phyloP scores from a whole-genome alignment of 2,888 invertebrate genomes.

The Nephrocerus scutellatus region DNA sequence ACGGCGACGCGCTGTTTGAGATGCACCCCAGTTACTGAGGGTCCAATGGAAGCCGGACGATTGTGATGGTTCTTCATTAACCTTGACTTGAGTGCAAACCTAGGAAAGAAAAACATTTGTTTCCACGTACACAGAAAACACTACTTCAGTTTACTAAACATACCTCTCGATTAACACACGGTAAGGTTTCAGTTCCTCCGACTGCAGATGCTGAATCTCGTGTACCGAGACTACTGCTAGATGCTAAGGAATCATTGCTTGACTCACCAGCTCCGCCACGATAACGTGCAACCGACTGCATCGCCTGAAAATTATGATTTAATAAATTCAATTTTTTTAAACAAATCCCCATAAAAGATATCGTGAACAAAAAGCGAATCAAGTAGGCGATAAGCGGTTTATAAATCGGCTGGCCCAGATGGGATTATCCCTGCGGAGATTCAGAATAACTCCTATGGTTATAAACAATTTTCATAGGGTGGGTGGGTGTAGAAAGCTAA shows the following conservation, averaged over 20 bases:
- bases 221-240: conserved; percentile 46
- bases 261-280: conserved; percentile 50
- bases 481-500: too few species aligned
- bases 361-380: too few species aligned
- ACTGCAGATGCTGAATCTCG: conserved; percentile 41
- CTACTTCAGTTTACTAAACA: conserved; percentile 6
- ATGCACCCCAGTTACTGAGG: conserved; percentile 53
- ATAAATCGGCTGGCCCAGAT: too few species aligned
- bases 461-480: too few species aligned
- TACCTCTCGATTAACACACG: conserved; percentile 46
- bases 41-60: conserved; percentile 55
- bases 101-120: conserved; percentile 18
- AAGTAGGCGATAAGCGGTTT: too few species aligned
- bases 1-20: conserved; percentile 45
- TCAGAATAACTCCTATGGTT: too few species aligned
- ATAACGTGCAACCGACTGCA: conserved; percentile 50
- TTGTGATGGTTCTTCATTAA: conserved; percentile 40
- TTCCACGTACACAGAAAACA: too few species aligned
- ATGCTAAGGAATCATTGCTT: conserved; percentile 53
- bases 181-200: conserved; percentile 46
- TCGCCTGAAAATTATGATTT: conserved; percentile 28
- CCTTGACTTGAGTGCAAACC: conserved; percentile 46
- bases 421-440: too few species aligned
- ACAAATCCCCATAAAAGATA: neutral
- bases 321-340: neutral